Percentiles rank a stretch among this genome's conserved stretches.
phyloP scores from a whole-genome alignment of 2,888 invertebrate species.

The Cataglyphis cursor region DNA sequence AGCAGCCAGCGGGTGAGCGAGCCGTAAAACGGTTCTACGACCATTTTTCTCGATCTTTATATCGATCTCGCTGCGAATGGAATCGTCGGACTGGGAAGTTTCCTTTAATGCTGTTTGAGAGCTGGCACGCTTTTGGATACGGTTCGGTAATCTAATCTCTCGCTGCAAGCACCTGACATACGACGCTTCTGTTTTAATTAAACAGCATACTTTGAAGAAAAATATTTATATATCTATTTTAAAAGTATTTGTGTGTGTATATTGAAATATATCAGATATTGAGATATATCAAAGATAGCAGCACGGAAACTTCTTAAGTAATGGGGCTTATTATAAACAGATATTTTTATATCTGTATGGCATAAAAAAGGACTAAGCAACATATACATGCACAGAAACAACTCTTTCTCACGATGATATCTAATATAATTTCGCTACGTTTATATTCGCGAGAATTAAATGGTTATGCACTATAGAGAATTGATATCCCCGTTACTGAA shows the following conservation, averaged over 20 bases:
- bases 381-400: not conserved
- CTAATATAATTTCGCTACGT: slow-evolving; percentile 3
- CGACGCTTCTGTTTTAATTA: slow-evolving; percentile 34
- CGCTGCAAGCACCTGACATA: slow-evolving; percentile 1
- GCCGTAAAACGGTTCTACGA: slow-evolving; percentile 65
- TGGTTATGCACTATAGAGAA: not conserved
- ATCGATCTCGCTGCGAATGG: slow-evolving; percentile 73
- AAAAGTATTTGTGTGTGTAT: not conserved
- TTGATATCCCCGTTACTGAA: not conserved
- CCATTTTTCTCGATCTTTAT: slow-evolving; percentile 64
- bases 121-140: slow-evolving; percentile 60
- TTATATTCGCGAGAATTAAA: not conserved
- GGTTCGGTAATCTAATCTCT: slow-evolving; percentile 52
- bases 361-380: not conserved
- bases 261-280: not conserved
- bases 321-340: not conserved
- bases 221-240: not conserved
- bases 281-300: not conserved
- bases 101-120: slow-evolving; percentile 58
- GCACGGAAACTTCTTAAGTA: not conserved
- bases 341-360: not conserved
- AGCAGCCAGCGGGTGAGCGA: slow-evolving; percentile 60
- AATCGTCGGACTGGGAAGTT: slow-evolving; percentile 68
- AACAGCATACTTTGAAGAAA: slow-evolving; percentile 2
- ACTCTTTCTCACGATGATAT: not conserved